Base-by-base conservation (phyloP, 2,113 vertebrate genomes). In the Cynopterus brachyotis region DNA sequence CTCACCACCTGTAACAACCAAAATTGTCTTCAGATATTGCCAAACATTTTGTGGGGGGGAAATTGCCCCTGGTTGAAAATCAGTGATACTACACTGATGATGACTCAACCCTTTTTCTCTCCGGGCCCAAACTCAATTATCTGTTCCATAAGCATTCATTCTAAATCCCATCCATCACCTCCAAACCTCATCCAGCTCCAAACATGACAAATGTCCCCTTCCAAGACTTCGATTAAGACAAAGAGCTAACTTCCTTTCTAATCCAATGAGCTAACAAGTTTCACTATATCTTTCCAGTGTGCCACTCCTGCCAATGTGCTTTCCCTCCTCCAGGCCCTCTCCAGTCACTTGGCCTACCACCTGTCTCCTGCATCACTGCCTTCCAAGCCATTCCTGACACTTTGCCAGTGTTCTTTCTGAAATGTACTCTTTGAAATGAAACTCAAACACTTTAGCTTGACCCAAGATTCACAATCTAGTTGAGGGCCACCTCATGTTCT, bases 361-460 rank as follows among this genome's bases (percentile, higher is more conserved):
- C 57, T 50, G 35, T 79, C 91, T 91, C 88, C 17, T 80, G 45
- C 59, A 66, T 35, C 53, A 66, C 66, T 66, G 66, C 10, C 70
- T 89, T 80, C 35, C 9, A 93, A 92, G 50, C 6, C 60, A 83
- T n/a, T 94, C 84, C 79, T 81, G 30, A 92, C 6, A 32, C 9
- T 57, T 60, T 17, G 50, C 22, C 53, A 47, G 50, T 40, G 20
- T 95, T 70, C 60, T 76, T 90, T 89, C 35, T 89, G 57, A 97
- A 70, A 79, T 20, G 7, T 47, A 79, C 50, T 91, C 40, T 73
- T 88, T 85, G 32, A 76, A 66, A 96, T 57, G 15, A 72, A 92
- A 91, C 45, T 62, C 69, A 96, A 88, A 40, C 66, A 35, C 28
- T 40, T 91, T 50, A 76, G 67, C 60, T 88, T 79, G 37, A 92